These are phyloP conservation scores for Vimba vimba DNA, from an alignment of 2,113 vertebrate species.

Conservation along the genomic window DNA sequence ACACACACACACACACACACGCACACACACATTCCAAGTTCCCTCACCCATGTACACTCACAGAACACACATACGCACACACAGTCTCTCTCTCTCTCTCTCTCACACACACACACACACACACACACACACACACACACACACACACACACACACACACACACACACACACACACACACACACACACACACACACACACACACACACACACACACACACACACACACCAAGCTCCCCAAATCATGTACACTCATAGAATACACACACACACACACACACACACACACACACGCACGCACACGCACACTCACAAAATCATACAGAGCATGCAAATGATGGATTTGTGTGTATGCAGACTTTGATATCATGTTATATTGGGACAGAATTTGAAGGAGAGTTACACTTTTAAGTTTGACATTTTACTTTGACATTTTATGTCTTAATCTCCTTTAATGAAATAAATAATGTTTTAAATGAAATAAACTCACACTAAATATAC, in stretches of 20 bases:
- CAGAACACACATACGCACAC: too few species aligned
- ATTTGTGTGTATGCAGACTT: slow-evolving; percentile 82
- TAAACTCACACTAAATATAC: slow-evolving; percentile 71
- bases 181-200: neutral
- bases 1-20: neutral
- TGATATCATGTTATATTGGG: slow-evolving; percentile 75
- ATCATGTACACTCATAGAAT: neutral
- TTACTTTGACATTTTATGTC: neutral
- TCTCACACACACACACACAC: neutral
- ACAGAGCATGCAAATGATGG: slow-evolving; percentile 64
- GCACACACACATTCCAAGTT: too few species aligned
- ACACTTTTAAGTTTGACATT: neutral
- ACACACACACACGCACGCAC: neutral
- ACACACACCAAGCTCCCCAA: neutral
- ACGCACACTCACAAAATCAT: slow-evolving; percentile 28
- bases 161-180: neutral
- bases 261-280: neutral
- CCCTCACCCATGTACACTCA: too few species aligned
- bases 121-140: neutral
- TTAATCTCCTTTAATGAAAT: slow-evolving; percentile 84
- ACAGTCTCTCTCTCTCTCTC: too few species aligned
- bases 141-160: neutral
- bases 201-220: neutral
- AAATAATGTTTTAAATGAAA: slow-evolving; percentile 61
- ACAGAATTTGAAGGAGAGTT: neutral